Evolutionary conservation across 2,888 invertebrate genomes (phyloP).

Genomic region (Bimastos eiseni): DNA sequence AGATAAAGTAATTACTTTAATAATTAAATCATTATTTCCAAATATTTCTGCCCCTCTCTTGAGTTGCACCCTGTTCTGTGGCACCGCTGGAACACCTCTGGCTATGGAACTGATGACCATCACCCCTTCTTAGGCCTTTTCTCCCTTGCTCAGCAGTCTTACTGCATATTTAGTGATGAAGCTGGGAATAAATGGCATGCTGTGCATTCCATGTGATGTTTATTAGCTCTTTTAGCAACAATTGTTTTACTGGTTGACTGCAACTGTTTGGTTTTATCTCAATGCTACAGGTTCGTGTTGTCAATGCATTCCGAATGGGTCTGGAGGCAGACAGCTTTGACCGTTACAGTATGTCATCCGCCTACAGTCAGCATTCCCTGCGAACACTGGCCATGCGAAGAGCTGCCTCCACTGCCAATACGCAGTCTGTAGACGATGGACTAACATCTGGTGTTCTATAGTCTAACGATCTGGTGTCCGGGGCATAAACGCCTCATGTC

Average conservation of each 20-base stretch:
- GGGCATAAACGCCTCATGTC: background rate
- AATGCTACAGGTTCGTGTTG: conserved; percentile 89
- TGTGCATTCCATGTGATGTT: background rate
- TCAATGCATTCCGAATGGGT: conserved; percentile 99
- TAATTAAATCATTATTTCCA: too few relatives aligned
- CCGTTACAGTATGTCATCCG: conserved; percentile 57
- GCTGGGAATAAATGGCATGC: background rate
- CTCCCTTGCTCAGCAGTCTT: background rate
- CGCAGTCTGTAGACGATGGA: background rate
- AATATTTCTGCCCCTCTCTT: too few relatives aligned
- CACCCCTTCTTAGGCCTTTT: background rate
- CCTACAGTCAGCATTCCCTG: conserved; percentile 59
- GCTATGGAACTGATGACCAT: background rate
- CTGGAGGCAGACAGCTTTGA: conserved; percentile 89
- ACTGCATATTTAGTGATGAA: background rate
- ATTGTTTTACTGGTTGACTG: background rate
- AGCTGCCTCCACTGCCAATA: background rate
- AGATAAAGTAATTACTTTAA: too few relatives aligned
- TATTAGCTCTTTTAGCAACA: too few relatives aligned
- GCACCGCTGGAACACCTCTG: too few relatives aligned
- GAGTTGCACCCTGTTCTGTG: too few relatives aligned
- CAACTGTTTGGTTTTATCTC: background rate
- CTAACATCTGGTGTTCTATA: background rate
- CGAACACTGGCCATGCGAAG: conserved; percentile 54
- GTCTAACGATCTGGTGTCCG: background rate